A percentile compares a stretch with the other conserved stretches of the same genome.
Evolutionary conservation across 2,888 invertebrate species (phyloP).

Genomic region (Phyto melanocephala): DNA sequence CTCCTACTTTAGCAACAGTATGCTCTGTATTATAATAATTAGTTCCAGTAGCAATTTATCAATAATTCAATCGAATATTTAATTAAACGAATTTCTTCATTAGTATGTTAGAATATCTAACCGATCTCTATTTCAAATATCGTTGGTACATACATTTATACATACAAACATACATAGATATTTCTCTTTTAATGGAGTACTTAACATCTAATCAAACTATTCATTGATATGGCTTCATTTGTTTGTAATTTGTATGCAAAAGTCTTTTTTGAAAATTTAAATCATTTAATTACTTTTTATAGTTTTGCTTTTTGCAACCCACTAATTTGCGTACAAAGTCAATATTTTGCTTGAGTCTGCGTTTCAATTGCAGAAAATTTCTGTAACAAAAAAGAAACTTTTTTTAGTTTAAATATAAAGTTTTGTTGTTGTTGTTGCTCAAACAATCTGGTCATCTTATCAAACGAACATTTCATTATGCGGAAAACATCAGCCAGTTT

Average conservation of each 20-base stretch:
- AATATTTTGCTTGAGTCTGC: too few relatives aligned
- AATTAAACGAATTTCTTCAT: too few relatives aligned
- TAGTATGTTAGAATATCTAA: too few relatives aligned
- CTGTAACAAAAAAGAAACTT: too few relatives aligned
- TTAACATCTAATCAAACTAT: slow-evolving; percentile 49
- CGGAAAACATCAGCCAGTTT: slow-evolving; percentile 59
- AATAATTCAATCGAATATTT: too few relatives aligned
- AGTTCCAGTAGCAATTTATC: too few relatives aligned
- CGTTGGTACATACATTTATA: too few relatives aligned
- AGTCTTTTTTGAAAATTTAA: not conserved
- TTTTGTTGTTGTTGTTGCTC: not conserved
- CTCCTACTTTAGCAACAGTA: too few relatives aligned
- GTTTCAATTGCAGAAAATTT: too few relatives aligned
- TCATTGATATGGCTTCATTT: slow-evolving; percentile 32
- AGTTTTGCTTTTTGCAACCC: not conserved
- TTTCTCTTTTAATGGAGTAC: slow-evolving; percentile 16
- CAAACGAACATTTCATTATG: slow-evolving; percentile 48
- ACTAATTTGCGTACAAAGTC: slow-evolving; percentile 5
- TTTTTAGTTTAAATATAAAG: not conserved
- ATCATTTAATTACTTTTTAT: not conserved
- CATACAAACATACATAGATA: not conserved
- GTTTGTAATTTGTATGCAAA: not conserved
- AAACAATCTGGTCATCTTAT: slow-evolving; percentile 53
- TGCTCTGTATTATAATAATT: too few relatives aligned
- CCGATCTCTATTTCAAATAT: too few relatives aligned